A percentile compares a stretch with the other conserved stretches of the same genome.
Evolutionary conservation across 2,113 vertebrate species (phyloP).

Genomic region (Motacilla alba): DNA sequence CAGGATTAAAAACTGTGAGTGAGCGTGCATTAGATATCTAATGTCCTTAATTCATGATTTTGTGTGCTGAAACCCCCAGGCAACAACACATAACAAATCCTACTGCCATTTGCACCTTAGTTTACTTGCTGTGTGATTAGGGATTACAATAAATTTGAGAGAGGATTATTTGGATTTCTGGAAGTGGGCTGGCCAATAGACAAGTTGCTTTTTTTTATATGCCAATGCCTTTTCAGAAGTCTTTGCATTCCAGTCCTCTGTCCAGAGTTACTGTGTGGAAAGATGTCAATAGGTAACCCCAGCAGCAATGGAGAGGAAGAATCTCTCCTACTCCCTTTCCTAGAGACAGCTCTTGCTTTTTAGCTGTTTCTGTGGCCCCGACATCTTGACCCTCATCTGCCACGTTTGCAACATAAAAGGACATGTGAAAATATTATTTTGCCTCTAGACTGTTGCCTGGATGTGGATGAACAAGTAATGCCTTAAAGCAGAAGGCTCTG

Average conservation of each 20-base stretch:
- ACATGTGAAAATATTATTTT: not conserved
- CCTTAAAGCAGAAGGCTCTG: not conserved
- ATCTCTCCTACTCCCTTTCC: not conserved
- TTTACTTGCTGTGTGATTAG: not conserved
- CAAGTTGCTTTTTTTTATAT: not conserved
- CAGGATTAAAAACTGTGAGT: not conserved
- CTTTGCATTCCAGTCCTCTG: not conserved
- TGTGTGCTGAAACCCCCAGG: not conserved
- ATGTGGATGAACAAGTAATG: not conserved
- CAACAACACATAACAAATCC: not conserved
- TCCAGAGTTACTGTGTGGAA: not conserved
- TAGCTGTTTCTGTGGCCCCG: not conserved
- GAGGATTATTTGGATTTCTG: not conserved
- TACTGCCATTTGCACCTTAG: not conserved
- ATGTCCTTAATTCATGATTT: not conserved
- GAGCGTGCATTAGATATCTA: not conserved
- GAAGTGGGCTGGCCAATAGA: not conserved
- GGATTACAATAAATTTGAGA: not conserved
- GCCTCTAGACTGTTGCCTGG: not conserved
- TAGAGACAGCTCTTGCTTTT: not conserved
- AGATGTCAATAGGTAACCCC: rapidly evolving
- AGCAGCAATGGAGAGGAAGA: not conserved
- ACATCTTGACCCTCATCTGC: not conserved
- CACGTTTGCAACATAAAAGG: not conserved
- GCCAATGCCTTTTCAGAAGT: not conserved